Base-by-base conservation (phyloP, 2,797 vertebrate species). In the Miichthys miiuy region DNA sequence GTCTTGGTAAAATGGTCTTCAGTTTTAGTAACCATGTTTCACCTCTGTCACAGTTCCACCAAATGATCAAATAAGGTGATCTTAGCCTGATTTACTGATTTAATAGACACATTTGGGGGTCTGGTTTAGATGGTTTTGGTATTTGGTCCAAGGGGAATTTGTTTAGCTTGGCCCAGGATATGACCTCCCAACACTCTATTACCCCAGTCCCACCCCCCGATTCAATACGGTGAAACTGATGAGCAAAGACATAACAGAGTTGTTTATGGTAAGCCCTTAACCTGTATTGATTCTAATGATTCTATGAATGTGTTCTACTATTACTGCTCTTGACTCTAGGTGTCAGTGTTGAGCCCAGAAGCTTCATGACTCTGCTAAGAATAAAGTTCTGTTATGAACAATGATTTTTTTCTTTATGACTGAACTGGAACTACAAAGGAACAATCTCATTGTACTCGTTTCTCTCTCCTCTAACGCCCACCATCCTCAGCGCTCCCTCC, bases 381-480 rank as follows among this genome's bases (percentile, higher is more conserved):
- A 55, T 27, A 66, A 70, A 47, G 4, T 62, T 75, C 23, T 23
- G 23, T 13, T 3, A 34, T 61, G 13, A 56, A 51, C 23, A 52
- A 56, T 42, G 0, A 44, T 44, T 13, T 66, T 27, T 42, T 30
- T 27, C 27, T 52, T 66, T 58, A 63, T 12, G 77, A 48, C 20
- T 62, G 0, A 75, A 57, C 17, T 7, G 2, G 4, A n/a, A n/a
- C 81, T 91, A 93, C 65, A 94, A 71, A 77, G 91, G 86, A 76
- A 89, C 69, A 3, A 83, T 72, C 67, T 94, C 90, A 12, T 68
- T 84, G 66, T 89, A 93, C 68, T 94, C 75, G 3, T 79, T 91
- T 71, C 83, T 82, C 62, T 91, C 89, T 56, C 76, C 76, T 72
- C 82, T 70, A 6, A 60, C 68, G 54, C 80, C 84, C 2, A 6